phyloP scores from a whole-genome alignment of 2,113 vertebrate species.

The Hippopotamus amphibius region DNA sequence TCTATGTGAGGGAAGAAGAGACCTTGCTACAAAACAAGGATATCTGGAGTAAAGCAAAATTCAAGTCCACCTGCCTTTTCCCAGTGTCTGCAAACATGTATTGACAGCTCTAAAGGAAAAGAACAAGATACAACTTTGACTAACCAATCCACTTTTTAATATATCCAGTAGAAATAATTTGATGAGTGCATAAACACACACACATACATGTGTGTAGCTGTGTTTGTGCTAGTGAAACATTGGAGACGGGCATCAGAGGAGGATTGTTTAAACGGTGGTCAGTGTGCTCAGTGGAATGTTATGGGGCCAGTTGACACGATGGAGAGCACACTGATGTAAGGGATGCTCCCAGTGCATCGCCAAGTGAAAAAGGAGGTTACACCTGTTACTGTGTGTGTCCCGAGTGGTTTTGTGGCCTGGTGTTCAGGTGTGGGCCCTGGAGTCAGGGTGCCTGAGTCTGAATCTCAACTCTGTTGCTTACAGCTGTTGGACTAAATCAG shows the following conservation, averaged over 20 bases:
- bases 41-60: background rate
- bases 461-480: background rate
- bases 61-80: background rate
- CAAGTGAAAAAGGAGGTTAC: background rate
- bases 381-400: background rate
- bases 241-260: background rate
- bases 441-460: background rate
- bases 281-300: background rate
- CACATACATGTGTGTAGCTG: background rate
- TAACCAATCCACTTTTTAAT: background rate
- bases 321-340: rapidly evolving
- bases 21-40: background rate
- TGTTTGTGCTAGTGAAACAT: too few species aligned
- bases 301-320: rapidly evolving
- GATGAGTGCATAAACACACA: rapidly evolving
- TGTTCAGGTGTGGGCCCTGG: background rate
- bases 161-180: background rate
- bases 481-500: background rate
- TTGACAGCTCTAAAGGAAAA: background rate
- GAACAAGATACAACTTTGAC: background rate
- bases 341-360: background rate
- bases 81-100: background rate
- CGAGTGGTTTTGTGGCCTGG: background rate
- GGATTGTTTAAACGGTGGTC: background rate
- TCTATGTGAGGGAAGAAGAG: background rate